phyloP scores from a whole-genome alignment of 2,797 vertebrate genomes.

The Delichon dasypus region DNA sequence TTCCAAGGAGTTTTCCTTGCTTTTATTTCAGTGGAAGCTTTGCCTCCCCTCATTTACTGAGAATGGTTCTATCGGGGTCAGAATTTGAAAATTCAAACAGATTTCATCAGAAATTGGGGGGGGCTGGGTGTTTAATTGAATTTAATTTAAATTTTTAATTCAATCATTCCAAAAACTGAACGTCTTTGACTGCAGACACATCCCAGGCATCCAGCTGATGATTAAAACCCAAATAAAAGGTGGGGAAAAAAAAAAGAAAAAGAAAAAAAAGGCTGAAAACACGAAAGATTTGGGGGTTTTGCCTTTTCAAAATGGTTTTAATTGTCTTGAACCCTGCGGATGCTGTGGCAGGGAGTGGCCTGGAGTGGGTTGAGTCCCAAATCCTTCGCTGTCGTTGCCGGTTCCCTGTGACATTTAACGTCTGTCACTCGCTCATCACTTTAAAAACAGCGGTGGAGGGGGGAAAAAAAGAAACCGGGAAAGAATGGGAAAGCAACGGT shows the following conservation, averaged over 20 bases:
- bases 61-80: accelerated
- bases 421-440: conserved; percentile 21
- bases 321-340: neutral
- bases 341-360: neutral
- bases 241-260: neutral
- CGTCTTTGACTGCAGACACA: neutral
- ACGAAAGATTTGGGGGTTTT: neutral
- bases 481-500: neutral
- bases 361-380: neutral
- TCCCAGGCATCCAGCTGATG: neutral
- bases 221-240: neutral
- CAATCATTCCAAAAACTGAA: accelerated
- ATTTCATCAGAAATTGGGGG: neutral
- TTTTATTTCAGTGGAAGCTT: neutral
- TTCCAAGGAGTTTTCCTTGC: neutral
- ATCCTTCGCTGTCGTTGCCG: neutral
- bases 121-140: accelerated
- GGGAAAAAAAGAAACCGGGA: neutral
- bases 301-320: neutral
- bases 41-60: neutral
- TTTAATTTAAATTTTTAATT: neutral
- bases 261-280: neutral
- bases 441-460: conserved; percentile 3
- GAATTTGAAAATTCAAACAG: neutral
- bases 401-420: neutral